These are phyloP conservation scores for Thalpophila matura DNA, from an alignment of 2,888 invertebrate species.

Conservation along the genomic window DNA sequence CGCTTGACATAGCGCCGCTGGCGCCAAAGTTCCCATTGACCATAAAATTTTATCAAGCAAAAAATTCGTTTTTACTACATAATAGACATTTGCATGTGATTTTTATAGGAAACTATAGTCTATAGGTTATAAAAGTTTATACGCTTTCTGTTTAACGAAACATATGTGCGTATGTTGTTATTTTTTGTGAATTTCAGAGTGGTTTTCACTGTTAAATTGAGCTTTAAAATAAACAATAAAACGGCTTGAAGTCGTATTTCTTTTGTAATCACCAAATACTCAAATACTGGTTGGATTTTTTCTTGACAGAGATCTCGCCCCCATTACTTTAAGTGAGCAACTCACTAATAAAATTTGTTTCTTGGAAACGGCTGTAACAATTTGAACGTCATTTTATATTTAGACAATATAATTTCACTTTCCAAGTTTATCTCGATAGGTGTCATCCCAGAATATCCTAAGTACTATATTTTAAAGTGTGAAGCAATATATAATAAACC, in stretches of 20 bases:
- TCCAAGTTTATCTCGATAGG: no score
- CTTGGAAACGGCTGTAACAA: no score
- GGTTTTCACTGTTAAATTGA: slow-evolving; percentile 7
- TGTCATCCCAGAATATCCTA: no score
- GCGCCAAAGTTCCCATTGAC: slow-evolving; percentile 61
- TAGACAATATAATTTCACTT: no score
- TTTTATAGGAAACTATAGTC: slow-evolving; percentile 54
- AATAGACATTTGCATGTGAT: slow-evolving; percentile 56
- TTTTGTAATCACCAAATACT: no score
- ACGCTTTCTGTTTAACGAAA: slow-evolving; percentile 43
- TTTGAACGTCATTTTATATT: no score
- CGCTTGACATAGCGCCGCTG: slow-evolving; percentile 60
- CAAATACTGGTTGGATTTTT: no score
- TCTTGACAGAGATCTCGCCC: no score
- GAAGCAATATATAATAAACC: no score
- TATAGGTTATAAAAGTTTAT: slow-evolving; percentile 58
- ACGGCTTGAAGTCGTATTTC: not conserved
- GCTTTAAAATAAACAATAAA: slow-evolving; percentile 21
- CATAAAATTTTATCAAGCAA: slow-evolving; percentile 63
- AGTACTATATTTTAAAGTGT: no score
- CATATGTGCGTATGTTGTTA: slow-evolving; percentile 39
- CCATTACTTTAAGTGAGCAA: no score
- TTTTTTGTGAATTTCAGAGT: slow-evolving; percentile 20
- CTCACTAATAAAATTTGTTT: no score
- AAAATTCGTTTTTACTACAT: slow-evolving; percentile 54